phyloP scores from a whole-genome alignment of 1,140 invertebrate species.

The Megathymus violae region DNA sequence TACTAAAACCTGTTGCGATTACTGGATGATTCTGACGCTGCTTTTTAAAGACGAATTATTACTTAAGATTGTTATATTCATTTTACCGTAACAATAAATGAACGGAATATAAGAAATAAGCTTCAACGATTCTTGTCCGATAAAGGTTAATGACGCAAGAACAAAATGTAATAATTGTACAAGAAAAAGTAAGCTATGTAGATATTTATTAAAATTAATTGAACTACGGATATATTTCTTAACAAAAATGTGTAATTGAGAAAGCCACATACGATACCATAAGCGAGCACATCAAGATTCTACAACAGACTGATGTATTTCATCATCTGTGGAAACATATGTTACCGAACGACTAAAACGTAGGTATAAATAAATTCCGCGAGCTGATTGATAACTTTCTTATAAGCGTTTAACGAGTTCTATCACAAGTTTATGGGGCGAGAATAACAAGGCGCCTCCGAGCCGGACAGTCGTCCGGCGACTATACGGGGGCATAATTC shows the following conservation, averaged over 20 bases:
- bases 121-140: no score
- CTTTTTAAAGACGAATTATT: conserved; percentile 22
- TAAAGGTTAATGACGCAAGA: no score
- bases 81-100: conserved; percentile 7
- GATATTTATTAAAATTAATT: no score
- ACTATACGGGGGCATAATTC: conserved; percentile 57
- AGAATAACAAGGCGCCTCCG: conserved; percentile 52
- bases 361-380: conserved; percentile 29
- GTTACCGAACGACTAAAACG: neutral
- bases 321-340: no score
- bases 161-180: no score
- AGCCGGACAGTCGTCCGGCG: conserved; percentile 41
- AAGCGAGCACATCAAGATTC: no score
- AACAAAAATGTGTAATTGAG: no score
- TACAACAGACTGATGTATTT: no score
- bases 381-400: conserved; percentile 46
- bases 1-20: conserved; percentile 28
- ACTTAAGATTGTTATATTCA: conserved; percentile 12
- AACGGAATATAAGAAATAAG: no score
- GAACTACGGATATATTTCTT: no score
- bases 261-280: no score
- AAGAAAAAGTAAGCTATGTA: no score
- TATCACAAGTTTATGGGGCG: conserved; percentile 58
- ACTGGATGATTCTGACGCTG: conserved; percentile 23
- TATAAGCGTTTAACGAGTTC: conserved; percentile 51